Percentiles rank a stretch among this genome's conserved stretches.
Conservation (phyloP, 1,140 invertebrate genomes). For the Tribolium madens region DNA sequence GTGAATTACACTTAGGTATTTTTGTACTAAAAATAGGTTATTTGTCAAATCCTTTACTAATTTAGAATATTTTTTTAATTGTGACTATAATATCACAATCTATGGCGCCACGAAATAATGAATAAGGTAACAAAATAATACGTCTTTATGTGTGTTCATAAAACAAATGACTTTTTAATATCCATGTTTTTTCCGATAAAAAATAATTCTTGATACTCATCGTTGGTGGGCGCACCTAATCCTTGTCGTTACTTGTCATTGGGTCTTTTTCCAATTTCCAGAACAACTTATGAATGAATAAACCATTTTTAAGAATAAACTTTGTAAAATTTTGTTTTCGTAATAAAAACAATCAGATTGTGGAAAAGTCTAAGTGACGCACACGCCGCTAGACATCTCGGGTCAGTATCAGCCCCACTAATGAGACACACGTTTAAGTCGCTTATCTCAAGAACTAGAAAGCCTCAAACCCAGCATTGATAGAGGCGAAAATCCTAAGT, state of each 20-base stretch:
- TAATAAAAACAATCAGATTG: neutral
- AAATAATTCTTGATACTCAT: neutral
- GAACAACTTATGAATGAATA: neutral
- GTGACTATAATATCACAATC: neutral
- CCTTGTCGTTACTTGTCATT: neutral
- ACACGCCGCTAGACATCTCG: conserved; percentile 11
- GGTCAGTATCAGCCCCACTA: conserved; percentile 41
- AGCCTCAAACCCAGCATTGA: neutral
- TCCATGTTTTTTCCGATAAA: conserved; percentile 13
- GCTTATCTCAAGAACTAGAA: conserved; percentile 33
- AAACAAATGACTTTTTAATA: conserved; percentile 13
- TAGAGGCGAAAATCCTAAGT: neutral
- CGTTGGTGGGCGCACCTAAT: conserved; percentile 1
- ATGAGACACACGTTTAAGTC: conserved; percentile 43
- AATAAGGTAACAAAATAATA: neutral
- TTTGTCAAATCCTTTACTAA: too few relatives aligned
- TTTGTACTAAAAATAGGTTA: too few relatives aligned
- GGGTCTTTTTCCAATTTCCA: too few relatives aligned
- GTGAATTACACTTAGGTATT: too few relatives aligned
- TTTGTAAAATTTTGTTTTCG: neutral
- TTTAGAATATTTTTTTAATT: too few relatives aligned
- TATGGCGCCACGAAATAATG: conserved; percentile 7
- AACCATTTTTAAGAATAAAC: too few relatives aligned
- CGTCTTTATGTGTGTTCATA: neutral
- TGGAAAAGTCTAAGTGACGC: conserved; percentile 5